Base-by-base conservation (phyloP, 2,888 invertebrate species). In the Eristalinus sepulchralis region DNA sequence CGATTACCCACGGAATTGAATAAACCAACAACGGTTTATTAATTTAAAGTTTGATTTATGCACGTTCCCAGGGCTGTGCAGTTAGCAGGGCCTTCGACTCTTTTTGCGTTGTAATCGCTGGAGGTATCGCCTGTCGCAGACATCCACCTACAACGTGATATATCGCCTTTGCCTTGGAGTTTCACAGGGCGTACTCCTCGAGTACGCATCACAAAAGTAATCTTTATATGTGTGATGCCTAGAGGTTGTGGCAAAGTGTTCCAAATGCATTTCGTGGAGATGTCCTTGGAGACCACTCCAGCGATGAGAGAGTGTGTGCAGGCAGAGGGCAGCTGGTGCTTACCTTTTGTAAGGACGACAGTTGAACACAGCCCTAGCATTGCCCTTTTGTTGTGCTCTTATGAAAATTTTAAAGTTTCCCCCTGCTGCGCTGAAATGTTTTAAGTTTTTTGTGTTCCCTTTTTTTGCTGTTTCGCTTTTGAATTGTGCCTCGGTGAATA, bases 191-290 rank as follows among this genome's bases (percentile, higher is more conserved):
- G 62, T 64, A 77, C 70, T 13, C 76, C 47, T 5, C 13, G 39
- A 47, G 47, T 47, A 71, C 77, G 71, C 39, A 71, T 62, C 70
- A 71, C 66, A 77, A 82, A 82, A 71, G 77, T 82, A 71, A 82
- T 77, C 71, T 71, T 55, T 82, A 76, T 77, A 77, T 77, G 82
- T 55, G 66, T 27, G 71, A 71, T 13, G 76, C 82, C 77, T 77
- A 36, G 47, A 71, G 82, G 68, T 33, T 27, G 27, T 20, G 6
- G 36, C n/a, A 73, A 63, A 24, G 17, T 55, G 55, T 62, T 20
- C 53, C 59, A 71, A 77, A 55, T 76, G 81, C 75, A 81, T 70
- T 81, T 75, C 31, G 57, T n/a, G 70, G 63, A 67, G 62, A 36
- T 71, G 71, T 77, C 82, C 82, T 77, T 82, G 82, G 82, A 67